Evolutionary conservation across 2,888 invertebrate species (phyloP).

Genomic region (Lasioglossum malachurum): DNA sequence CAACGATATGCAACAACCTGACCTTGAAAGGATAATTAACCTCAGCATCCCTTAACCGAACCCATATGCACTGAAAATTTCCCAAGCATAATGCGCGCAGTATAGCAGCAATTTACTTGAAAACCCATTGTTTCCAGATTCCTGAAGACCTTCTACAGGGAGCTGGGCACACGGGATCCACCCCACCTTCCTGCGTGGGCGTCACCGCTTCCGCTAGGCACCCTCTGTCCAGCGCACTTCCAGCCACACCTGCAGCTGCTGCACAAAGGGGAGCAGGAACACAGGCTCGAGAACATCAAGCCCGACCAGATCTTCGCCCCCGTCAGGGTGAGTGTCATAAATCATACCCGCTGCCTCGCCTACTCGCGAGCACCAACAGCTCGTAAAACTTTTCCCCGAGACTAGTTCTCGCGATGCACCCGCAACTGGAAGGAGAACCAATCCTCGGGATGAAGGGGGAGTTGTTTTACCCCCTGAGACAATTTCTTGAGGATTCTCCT

Average conservation of each 20-base stretch:
- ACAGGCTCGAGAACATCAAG: conserved; percentile 82
- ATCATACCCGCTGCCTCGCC: conserved; percentile 33
- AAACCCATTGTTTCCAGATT: conserved; percentile 78
- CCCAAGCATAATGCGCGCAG: too few relatives aligned
- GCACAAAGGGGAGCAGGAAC: conserved; percentile 82
- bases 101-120: conserved; percentile 8
- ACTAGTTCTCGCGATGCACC: conserved; percentile 16
- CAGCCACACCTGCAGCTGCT: conserved; percentile 85
- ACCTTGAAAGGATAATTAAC: too few relatives aligned
- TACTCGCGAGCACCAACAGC: neutral
- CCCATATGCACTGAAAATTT: too few relatives aligned
- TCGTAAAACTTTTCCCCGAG: conserved; percentile 37
- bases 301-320: conserved; percentile 85
- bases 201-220: conserved; percentile 85
- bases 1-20: too few relatives aligned
- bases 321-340: conserved; percentile 84
- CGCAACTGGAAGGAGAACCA: neutral
- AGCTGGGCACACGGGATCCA: conserved; percentile 85
- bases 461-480: too few relatives aligned
- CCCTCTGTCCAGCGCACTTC: conserved; percentile 86
- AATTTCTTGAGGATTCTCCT: too few relatives aligned
- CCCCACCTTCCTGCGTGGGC: conserved; percentile 85
- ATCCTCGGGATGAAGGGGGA: too few relatives aligned
- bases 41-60: too few relatives aligned
- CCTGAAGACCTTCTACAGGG: conserved; percentile 85